phyloP scores from a whole-genome alignment of 1,140 invertebrate species.

The Sipha flava region DNA sequence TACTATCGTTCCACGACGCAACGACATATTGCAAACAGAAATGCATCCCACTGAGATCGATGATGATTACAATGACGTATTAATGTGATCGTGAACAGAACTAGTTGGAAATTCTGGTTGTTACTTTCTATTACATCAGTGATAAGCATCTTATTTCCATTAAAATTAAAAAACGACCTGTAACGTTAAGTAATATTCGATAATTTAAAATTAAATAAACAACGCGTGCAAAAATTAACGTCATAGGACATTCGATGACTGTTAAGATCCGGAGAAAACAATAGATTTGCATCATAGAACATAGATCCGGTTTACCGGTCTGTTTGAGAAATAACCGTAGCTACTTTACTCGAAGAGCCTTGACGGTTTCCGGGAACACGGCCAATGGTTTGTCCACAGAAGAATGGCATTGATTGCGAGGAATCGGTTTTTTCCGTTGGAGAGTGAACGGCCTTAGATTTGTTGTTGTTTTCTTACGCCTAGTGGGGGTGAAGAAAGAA shows the following conservation, averaged over 20 bases:
- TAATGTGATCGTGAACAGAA: no score
- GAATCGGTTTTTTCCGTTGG: not conserved
- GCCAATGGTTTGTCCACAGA: no score
- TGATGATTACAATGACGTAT: no score
- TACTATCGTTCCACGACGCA: no score
- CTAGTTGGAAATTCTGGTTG: not conserved
- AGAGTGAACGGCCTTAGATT: constrained; percentile 17
- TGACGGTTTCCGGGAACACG: constrained; percentile 16
- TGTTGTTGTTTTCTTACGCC: not conserved
- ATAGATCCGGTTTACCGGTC: constrained; percentile 26
- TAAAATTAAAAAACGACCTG: not conserved
- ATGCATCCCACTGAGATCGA: no score
- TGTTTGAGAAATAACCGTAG: not conserved
- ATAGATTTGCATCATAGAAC: constrained; percentile 2
- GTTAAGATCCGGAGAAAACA: constrained; percentile 27
- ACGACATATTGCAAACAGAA: no score
- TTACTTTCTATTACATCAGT: not conserved
- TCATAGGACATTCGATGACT: constrained; percentile 4
- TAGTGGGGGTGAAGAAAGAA: not conserved
- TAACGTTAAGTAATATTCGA: not conserved
- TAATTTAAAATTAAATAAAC: not conserved
- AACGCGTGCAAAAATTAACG: not conserved
- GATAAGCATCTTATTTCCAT: not conserved
- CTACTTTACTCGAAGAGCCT: not conserved
- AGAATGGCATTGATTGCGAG: constrained; percentile 7